Evolutionary conservation across 1,140 invertebrate species (phyloP), one percentile per base, ranked within the genome.

Genomic region (Lucilia sericata): DNA sequence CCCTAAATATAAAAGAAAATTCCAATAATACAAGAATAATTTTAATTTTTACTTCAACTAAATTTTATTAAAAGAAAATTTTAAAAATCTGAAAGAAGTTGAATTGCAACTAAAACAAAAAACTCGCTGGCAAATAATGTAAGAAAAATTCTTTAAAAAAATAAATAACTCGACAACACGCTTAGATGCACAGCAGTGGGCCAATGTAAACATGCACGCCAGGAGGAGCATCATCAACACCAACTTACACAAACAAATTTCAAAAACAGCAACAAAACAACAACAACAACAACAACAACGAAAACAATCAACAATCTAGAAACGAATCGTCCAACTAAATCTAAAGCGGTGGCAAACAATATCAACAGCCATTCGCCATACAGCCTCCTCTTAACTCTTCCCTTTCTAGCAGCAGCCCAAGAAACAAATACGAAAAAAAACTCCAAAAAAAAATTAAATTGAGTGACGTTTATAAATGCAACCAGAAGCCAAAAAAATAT

Each of bases 161-260:
- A 82, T 82, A 82, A 82, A 82, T 82, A 82, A 82, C 25, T 82
- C 81, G 81, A 65, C 81, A 82, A 34, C 81, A 82, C 81, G 51
- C 81, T 82, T 82, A 82, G 81, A 65, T 34, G 51, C 81, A 65
- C 81, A 82, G 81, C 81, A 70, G 81, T 82, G 21, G 81, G 51
- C 55, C 81, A 82, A 82, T 82, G 81, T 82, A 82, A 82, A 82
- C 81, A 82, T 82, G 60, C 81, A 82, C 81, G 81, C 81, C 51
- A 70, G 81, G 81, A 65, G 81, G 51, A 70, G 81, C 76, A 80
- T 80, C 76, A 25, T 80, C 76, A 14, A 25, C 76, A 80, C 19
- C 47, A 47, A 47, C 75, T 70, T 70, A 70, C 65, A 70, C 65
- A 70, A 70, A 70, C 65, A 70, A 80, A 8, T 14, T 49, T 30